Conservation (phyloP, 2,888 invertebrate genomes). For the Baccha elongata region DNA sequence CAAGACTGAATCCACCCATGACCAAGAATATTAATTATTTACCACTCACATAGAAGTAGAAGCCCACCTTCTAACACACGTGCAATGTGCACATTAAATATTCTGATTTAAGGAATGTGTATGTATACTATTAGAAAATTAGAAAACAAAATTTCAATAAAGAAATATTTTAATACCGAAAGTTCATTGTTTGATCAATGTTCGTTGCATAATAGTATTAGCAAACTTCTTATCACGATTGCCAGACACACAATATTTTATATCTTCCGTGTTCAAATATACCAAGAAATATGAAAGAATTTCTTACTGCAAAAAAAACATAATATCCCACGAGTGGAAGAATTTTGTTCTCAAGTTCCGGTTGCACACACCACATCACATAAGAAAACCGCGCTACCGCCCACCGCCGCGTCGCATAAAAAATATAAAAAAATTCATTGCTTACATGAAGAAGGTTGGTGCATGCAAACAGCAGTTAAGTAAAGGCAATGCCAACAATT, state of each 20-base stretch:
- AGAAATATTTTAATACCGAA: neutral
- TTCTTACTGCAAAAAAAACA: constrained; percentile 1
- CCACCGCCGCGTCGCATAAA: neutral
- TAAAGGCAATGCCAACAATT: constrained; percentile 31
- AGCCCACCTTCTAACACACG: neutral
- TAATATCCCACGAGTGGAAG: constrained; percentile 1
- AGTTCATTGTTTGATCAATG: neutral
- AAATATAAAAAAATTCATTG: constrained; percentile 11
- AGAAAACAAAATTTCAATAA: no score
- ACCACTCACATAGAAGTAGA: no score
- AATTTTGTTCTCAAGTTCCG: constrained; percentile 32
- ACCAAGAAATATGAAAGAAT: neutral
- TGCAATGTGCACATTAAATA: no score
- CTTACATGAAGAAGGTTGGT: constrained; percentile 19
- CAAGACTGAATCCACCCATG: constrained; percentile 22
- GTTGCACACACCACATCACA: constrained; percentile 14
- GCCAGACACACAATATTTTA: no score
- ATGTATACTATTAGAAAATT: no score
- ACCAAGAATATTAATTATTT: constrained; percentile 31
- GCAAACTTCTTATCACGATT: neutral
- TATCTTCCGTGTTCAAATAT: no score
- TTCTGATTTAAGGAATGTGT: no score
- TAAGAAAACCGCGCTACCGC: no score
- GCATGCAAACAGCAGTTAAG: constrained; percentile 8
- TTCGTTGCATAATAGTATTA: neutral